These are phyloP conservation scores for Lochmaea crataegi DNA, from an alignment of 2,888 invertebrate species.

Conservation along the genomic window DNA sequence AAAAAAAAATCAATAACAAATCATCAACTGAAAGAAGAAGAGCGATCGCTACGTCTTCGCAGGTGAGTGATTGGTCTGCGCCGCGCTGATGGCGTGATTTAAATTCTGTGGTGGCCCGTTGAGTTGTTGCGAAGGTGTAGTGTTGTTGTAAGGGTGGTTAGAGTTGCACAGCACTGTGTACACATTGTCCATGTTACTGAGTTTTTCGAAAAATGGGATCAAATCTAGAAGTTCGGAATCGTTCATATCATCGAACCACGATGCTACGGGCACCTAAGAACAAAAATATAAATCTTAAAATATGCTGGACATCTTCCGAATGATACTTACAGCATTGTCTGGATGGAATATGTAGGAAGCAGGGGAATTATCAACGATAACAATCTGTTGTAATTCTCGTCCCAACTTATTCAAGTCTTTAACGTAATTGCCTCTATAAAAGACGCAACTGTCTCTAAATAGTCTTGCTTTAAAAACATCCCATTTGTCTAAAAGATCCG, in stretches of 20 bases:
- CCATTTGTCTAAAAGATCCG: slow-evolving; percentile 96
- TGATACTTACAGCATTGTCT: slow-evolving; percentile 95
- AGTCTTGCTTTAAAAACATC: slow-evolving; percentile 95
- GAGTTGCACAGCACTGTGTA: slow-evolving; percentile 95
- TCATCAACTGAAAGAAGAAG: slow-evolving; percentile 23
- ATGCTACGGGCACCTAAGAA: slow-evolving; percentile 93
- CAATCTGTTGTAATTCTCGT: slow-evolving; percentile 93
- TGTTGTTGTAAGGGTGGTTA: slow-evolving; percentile 82
- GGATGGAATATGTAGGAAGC: slow-evolving; percentile 99
- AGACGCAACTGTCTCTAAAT: slow-evolving; percentile 99
- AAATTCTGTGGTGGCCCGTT: slow-evolving; percentile 36
- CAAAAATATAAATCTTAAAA: background rate
- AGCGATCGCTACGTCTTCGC: slow-evolving; percentile 59
- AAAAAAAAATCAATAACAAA: slow-evolving; percentile 24
- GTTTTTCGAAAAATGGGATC: slow-evolving; percentile 97
- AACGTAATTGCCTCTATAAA: slow-evolving; percentile 99
- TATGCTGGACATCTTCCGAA: too few species aligned
- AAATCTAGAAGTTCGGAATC: slow-evolving; percentile 97
- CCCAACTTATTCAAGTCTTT: slow-evolving; percentile 99
- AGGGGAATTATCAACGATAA: slow-evolving; percentile 99
- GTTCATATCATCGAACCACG: slow-evolving; percentile 99
- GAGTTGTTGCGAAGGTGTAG: slow-evolving; percentile 46
- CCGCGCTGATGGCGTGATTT: slow-evolving; percentile 32
- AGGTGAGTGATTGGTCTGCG: slow-evolving; percentile 52
- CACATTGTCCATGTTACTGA: slow-evolving; percentile 97